A percentile compares a stretch with the other conserved stretches of the same genome.
phyloP scores from a whole-genome alignment of 1,140 invertebrate genomes.

The Drosophila insularis region DNA sequence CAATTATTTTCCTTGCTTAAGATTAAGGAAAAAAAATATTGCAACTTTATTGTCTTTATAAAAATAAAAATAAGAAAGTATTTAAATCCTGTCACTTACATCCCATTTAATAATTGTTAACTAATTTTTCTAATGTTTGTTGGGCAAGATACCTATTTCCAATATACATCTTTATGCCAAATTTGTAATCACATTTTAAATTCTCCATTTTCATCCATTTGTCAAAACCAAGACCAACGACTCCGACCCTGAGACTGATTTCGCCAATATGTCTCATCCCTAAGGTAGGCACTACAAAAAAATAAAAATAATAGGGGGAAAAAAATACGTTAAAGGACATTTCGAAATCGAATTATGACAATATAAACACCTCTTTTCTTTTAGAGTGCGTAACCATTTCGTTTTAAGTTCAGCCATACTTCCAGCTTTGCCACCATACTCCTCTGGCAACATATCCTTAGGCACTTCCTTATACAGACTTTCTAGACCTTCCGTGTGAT shows the following conservation, averaged over 20 bases:
- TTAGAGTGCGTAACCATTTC: constrained; percentile 82
- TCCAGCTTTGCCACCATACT: constrained; percentile 86
- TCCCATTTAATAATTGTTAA: too few relatives aligned
- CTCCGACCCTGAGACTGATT: constrained; percentile 46
- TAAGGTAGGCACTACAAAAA: constrained; percentile 59
- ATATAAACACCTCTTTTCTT: constrained; percentile 55
- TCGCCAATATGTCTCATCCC: constrained; percentile 67
- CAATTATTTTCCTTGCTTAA: background rate
- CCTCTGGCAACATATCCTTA: constrained; percentile 85
- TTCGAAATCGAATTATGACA: background rate
- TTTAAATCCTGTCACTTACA: background rate
- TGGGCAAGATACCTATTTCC: background rate
- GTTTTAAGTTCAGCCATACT: constrained; percentile 84
- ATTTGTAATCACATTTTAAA: constrained; percentile 5
- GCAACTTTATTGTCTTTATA: too few relatives aligned
- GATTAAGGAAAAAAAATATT: background rate
- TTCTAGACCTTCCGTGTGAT: constrained; percentile 85
- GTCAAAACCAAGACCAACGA: constrained; percentile 69
- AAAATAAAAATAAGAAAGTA: constrained; percentile 4
- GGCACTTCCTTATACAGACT: constrained; percentile 85
- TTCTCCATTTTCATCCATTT: background rate
- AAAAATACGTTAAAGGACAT: background rate
- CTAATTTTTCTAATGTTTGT: background rate
- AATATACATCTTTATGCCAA: background rate
- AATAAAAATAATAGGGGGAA: too few relatives aligned